phyloP scores from a whole-genome alignment of 2,113 vertebrate genomes.

The Melanocharis versteri region DNA sequence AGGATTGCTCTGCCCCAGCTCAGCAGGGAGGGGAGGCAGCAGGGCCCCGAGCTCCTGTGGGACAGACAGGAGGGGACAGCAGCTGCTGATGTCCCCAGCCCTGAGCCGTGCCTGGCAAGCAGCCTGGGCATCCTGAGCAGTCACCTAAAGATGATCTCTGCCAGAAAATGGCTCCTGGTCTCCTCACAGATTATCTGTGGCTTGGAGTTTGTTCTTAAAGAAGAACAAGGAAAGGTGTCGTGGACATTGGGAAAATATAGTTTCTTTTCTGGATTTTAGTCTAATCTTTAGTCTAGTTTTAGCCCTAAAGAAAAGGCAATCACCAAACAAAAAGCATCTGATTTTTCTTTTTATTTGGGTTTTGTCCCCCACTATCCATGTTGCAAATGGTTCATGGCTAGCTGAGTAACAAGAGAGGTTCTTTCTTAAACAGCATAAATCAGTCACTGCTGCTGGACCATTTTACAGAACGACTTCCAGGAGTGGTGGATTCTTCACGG shows the following conservation, averaged over 20 bases:
- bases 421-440: neutral
- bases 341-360: neutral
- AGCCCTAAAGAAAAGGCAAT: neutral
- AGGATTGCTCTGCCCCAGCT: neutral
- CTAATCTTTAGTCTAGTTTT: neutral
- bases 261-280: neutral
- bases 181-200: neutral
- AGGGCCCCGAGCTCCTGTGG: neutral
- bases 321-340: neutral
- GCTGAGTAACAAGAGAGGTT: neutral
- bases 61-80: neutral
- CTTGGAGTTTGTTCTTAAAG: neutral
- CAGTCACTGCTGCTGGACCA: neutral
- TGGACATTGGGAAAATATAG: neutral
- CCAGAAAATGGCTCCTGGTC: neutral
- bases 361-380: neutral
- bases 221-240: neutral
- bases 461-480: neutral
- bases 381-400: neutral
- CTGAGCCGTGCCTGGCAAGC: rapidly evolving
- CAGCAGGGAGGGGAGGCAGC: neutral
- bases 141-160: neutral
- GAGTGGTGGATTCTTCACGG: neutral
- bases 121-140: neutral
- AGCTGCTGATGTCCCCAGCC: neutral